Conservation (phyloP, 2,888 invertebrate genomes). For the Cistogaster globosa region DNA sequence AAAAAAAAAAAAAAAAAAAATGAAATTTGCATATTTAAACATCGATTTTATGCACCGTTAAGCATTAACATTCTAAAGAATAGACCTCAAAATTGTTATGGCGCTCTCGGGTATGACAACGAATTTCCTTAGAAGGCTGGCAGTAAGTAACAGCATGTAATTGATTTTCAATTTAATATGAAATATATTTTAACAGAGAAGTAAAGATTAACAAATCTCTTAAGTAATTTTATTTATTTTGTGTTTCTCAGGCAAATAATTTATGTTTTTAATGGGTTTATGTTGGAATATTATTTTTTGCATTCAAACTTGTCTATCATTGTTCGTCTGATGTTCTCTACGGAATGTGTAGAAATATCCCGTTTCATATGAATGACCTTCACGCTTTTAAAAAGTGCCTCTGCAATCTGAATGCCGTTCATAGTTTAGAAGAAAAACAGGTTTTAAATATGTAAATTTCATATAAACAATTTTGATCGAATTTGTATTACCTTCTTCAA, state of each 20-base stretch:
- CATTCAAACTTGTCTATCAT: no score
- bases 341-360: no score
- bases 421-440: no score
- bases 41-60: slow-evolving; percentile 73
- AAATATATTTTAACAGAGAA: background rate
- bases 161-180: slow-evolving; percentile 70
- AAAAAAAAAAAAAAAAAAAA: slow-evolving; percentile 75
- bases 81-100: slow-evolving; percentile 55
- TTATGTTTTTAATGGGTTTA: background rate
- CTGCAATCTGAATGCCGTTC: no score
- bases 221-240: background rate
- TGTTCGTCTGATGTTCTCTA: no score
- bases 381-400: no score
- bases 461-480: no score
- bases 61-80: slow-evolving; percentile 75
- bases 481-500: no score
- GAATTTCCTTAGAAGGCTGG: slow-evolving; percentile 25
- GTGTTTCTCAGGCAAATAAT: background rate
- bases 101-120: slow-evolving; percentile 43
- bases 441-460: no score
- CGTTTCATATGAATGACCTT: no score
- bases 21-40: slow-evolving; percentile 81
- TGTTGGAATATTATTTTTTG: no score
- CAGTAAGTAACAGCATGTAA: slow-evolving; percentile 65
- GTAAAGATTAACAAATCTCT: no score